These are phyloP conservation scores for Daubentonia madagascariensis DNA, from an alignment of 2,113 vertebrate species.

Conservation along the genomic window DNA sequence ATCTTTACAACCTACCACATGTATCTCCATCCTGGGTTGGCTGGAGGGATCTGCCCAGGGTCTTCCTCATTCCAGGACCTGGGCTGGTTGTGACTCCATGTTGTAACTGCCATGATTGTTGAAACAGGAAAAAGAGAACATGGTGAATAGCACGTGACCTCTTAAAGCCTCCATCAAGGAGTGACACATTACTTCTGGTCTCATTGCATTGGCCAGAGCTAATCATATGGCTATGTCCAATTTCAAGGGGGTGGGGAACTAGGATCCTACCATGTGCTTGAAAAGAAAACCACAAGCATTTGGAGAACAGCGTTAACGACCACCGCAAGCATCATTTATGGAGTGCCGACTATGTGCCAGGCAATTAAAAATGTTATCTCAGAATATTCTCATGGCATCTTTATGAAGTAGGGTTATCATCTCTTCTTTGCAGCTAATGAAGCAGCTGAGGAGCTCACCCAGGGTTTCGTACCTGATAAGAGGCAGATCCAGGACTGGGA, in stretches of 20 bases:
- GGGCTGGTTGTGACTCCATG: rapidly evolving
- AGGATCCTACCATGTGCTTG: background rate
- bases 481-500: background rate
- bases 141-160: background rate
- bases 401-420: background rate
- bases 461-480: background rate
- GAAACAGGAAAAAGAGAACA: background rate
- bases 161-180: background rate
- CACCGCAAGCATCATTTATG: background rate
- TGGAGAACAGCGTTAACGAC: background rate
- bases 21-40: background rate
- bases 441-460: background rate
- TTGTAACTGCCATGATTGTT: background rate
- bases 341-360: background rate
- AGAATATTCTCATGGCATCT: background rate
- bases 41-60: background rate
- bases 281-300: background rate
- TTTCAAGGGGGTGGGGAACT: background rate
- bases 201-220: background rate
- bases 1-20: background rate
- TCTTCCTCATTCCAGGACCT: background rate
- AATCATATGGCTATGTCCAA: background rate
- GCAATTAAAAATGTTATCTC: background rate
- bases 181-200: background rate
- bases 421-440: background rate